These are phyloP conservation scores for Lethenteron camtschaticum DNA, from an alignment of 2,113 vertebrate species.

Conservation along the genomic window DNA sequence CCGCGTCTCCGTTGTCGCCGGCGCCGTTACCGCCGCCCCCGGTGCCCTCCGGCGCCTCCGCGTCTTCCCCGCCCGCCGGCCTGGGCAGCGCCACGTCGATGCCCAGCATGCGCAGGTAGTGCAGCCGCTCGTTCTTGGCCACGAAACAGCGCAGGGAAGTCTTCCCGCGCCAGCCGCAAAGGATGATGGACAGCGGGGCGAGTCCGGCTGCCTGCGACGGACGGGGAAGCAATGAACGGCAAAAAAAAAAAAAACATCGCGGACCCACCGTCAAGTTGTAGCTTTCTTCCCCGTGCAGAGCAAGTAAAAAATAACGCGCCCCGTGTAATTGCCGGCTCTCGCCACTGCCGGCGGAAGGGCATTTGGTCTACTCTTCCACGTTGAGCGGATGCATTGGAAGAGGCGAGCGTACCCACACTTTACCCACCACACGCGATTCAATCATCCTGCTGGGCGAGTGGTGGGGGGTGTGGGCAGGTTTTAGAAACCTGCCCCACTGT, in stretches of 20 bases:
- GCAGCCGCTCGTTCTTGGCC: conserved; percentile 65
- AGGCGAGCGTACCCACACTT: too few species aligned
- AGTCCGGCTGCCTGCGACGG: conserved; percentile 27
- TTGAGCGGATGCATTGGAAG: not conserved
- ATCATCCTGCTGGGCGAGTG: too few species aligned
- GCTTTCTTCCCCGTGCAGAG: too few species aligned
- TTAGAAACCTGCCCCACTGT: too few species aligned
- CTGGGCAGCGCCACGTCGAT: conserved; percentile 34
- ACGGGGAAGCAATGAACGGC: conserved; percentile 1
- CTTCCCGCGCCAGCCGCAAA: conserved; percentile 91
- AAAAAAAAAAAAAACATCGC: not conserved
- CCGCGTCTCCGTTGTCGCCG: too few species aligned
- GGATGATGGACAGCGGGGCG: conserved; percentile 64
- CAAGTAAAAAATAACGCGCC: too few species aligned
- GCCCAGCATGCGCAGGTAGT: conserved; percentile 87
- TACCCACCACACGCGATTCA: too few species aligned
- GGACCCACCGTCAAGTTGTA: too few species aligned
- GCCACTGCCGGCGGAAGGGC: conserved; percentile 2
- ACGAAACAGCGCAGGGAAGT: conserved; percentile 83
- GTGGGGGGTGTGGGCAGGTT: too few species aligned
- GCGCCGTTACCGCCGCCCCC: too few species aligned
- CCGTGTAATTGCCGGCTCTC: not conserved
- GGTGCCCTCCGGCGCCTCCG: too few species aligned
- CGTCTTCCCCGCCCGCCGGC: too few species aligned
- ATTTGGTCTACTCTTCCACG: not conserved